Conservation (phyloP, 1,140 invertebrate species). For the Periplaneta americana region DNA sequence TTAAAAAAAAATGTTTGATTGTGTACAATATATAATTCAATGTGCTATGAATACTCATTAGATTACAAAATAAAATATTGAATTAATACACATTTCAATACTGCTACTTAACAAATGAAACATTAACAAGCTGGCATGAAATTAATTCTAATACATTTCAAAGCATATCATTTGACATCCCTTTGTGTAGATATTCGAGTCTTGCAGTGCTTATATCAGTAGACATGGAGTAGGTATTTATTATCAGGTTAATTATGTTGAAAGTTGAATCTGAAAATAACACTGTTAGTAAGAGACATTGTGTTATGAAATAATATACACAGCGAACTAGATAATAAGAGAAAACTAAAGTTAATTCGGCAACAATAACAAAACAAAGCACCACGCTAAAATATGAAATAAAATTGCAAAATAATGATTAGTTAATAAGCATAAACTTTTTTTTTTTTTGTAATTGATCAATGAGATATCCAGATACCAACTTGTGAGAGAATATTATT, state of each 20-base stretch:
- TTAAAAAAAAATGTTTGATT: too few species aligned
- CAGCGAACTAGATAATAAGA: too few species aligned
- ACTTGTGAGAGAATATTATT: too few species aligned
- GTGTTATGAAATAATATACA: not conserved
- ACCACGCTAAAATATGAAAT: not conserved
- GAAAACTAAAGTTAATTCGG: not conserved
- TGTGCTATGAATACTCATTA: too few species aligned
- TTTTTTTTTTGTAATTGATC: slow-evolving; percentile 24
- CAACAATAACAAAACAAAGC: not conserved
- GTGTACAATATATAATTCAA: too few species aligned
- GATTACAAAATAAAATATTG: too few species aligned
- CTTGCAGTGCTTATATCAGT: not conserved
- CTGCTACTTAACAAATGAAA: too few species aligned
- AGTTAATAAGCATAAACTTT: slow-evolving; percentile 21
- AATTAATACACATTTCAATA: too few species aligned
- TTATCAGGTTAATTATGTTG: not conserved
- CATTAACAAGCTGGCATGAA: too few species aligned
- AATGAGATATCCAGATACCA: slow-evolving; percentile 12
- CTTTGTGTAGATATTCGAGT: not conserved
- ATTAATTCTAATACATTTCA: too few species aligned
- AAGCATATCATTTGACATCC: not conserved
- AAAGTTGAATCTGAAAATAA: too few species aligned
- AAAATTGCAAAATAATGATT: not conserved
- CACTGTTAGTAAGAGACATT: not conserved
- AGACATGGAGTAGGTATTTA: not conserved